A percentile compares a stretch with the other conserved stretches of the same genome.
These are phyloP conservation scores for Orthosia gracilis DNA, from an alignment of 2,888 invertebrate genomes.

Conservation along the genomic window DNA sequence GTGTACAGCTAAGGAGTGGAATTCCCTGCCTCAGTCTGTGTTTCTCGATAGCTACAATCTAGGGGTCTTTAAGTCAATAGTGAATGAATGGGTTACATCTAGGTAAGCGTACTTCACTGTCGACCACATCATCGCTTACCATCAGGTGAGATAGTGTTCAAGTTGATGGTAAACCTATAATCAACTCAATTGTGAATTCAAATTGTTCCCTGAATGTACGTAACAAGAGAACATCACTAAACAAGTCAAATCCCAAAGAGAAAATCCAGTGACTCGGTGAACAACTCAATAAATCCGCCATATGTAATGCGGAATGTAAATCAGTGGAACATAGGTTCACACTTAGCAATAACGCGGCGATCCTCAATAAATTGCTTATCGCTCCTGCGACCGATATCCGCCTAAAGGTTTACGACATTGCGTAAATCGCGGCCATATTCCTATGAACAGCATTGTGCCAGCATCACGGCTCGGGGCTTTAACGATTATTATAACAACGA, in stretches of 20 bases:
- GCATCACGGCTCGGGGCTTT: conserved; percentile 30
- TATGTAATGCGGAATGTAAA: conserved; percentile 45
- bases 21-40: no score
- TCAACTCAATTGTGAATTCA: no score
- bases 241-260: not conserved
- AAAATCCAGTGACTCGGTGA: conserved; percentile 3
- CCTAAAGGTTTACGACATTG: conserved; percentile 59
- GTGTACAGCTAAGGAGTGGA: no score
- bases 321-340: conserved; percentile 48
- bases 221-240: conserved; percentile 2
- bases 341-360: conserved; percentile 54
- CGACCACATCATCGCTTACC: no score
- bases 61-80: no score
- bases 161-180: not conserved
- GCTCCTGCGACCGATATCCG: conserved; percentile 54
- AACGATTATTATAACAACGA: conserved; percentile 42
- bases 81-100: no score
- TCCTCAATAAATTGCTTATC: conserved; percentile 64
- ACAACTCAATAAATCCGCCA: conserved; percentile 30
- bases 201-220: not conserved
- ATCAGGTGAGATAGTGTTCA: no score
- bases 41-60: no score
- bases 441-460: conserved; percentile 29
- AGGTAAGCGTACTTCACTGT: no score
- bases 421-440: conserved; percentile 51